Evolutionary conservation across 2,888 invertebrate genomes (phyloP), one percentile per base, ranked within the genome.

Genomic region (Neoascia interrupta): DNA sequence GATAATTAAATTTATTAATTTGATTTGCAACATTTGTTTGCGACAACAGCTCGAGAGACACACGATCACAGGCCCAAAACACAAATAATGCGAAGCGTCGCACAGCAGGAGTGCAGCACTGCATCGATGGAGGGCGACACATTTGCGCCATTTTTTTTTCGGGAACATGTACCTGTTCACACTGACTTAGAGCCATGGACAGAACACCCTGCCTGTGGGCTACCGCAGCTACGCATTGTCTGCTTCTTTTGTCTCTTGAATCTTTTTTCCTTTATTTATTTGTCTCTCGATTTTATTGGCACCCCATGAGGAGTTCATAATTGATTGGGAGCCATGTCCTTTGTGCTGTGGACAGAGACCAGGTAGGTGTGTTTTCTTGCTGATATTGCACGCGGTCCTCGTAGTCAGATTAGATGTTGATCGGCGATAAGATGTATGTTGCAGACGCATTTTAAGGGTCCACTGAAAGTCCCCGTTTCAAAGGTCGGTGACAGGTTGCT

Each of bases 1-100:
- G 81, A 69, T 81, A 81, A 76, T 81, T 76, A 81, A 81, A 81
- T 81, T 81, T 81, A 81, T 81, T 76, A 81, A 81, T 76, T 73
- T 72, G 70, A 76, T 76, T 70, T 60, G 64, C 76, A 36, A 54
- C 70, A 76, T 76, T 70, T 76, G 70, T 70, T 70, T 60, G 51
- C 51, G 76, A 76, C 76, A 70, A 60, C 47, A 47, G 19, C 45
- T 16, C 58, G 37, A 64, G 19, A 61, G 23, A 31, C 36, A 61
- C 41, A 45, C 18, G 19, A 28, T n/a, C 31, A 31, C 31, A 31
- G 31, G 31, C 8, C 8, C 3, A n/a, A 56, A 56, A 26, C 31
- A 16, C 31, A 47, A 26, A 36, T 60, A 53, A 45, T 13, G 28
- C 26, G 10, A 34, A 34, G 23, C 56, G 28, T 56, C 34, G 26